These are phyloP conservation scores for Lagopus muta DNA, from an alignment of 2,113 vertebrate genomes.

Conservation along the genomic window DNA sequence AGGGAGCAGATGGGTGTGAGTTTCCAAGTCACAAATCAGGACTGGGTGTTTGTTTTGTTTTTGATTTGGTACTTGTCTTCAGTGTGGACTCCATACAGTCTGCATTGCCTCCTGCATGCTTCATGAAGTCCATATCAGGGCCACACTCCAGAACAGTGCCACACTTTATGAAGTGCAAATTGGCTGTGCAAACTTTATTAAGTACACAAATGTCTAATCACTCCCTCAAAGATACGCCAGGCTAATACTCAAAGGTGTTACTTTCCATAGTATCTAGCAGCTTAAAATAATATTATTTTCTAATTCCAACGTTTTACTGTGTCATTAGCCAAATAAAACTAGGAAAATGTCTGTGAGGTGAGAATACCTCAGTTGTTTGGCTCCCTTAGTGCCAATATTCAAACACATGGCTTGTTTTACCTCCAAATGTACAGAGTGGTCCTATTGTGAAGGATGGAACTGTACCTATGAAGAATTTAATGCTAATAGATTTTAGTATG, in stretches of 20 bases:
- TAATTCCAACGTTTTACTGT: not conserved
- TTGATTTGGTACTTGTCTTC: conserved; percentile 15
- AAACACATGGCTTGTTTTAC: conserved; percentile 17
- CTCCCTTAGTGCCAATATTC: not conserved
- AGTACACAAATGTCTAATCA: not conserved
- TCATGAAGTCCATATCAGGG: not conserved
- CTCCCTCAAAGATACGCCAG: not conserved
- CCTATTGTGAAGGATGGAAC: not conserved
- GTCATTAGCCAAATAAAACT: conserved; percentile 39
- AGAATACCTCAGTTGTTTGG: conserved; percentile 11
- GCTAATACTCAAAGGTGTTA: not conserved
- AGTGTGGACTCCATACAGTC: conserved; percentile 16
- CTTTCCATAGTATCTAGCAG: not conserved
- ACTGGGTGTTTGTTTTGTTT: not conserved
- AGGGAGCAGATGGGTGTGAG: not conserved
- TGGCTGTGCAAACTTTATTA: conserved; percentile 43
- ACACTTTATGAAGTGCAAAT: conserved; percentile 51
- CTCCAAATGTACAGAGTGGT: not conserved
- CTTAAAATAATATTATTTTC: conserved; percentile 33
- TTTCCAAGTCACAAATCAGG: not conserved
- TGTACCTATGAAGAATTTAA: not conserved
- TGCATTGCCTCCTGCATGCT: not conserved
- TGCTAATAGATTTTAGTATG: not conserved
- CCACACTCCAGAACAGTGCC: conserved; percentile 21
- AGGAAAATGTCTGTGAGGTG: conserved; percentile 34